Percentiles rank a stretch among this genome's conserved stretches.
Conservation (phyloP, 2,113 vertebrate species). For the Poecilia latipinna region DNA sequence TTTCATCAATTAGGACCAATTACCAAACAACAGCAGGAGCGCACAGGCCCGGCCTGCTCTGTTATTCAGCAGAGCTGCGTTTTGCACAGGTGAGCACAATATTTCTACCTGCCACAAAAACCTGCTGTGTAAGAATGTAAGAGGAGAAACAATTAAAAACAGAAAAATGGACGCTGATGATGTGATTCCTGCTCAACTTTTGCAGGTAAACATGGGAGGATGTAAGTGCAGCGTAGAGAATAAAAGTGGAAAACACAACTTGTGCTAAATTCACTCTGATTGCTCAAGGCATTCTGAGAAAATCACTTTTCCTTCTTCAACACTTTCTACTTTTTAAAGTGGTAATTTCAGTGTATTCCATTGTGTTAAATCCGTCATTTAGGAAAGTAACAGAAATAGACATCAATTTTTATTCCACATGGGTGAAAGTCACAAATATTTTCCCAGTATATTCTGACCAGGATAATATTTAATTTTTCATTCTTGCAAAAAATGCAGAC, state of each 20-base stretch:
- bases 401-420: neutral
- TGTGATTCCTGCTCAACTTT: conserved; percentile 2
- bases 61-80: conserved; percentile 38
- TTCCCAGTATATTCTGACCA: neutral
- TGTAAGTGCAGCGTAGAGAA: neutral
- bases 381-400: neutral
- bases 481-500: neutral
- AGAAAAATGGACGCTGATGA: neutral
- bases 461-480: neutral
- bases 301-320: too few relatives aligned
- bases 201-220: neutral
- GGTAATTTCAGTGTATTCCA: neutral
- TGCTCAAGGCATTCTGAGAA: neutral
- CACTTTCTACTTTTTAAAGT: too few relatives aligned
- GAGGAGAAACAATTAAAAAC: neutral
- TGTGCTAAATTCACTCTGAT: neutral
- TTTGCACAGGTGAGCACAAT: conserved; percentile 4
- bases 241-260: neutral
- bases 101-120: conserved; percentile 26
- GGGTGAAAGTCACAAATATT: neutral
- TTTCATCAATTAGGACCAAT: conserved; percentile 72
- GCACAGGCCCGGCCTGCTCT: conserved; percentile 30
- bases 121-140: neutral
- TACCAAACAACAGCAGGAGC: conserved; percentile 51
- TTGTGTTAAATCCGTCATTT: neutral